Evolutionary conservation across 2,888 invertebrate genomes (phyloP), one percentile per base, ranked within the genome.

Genomic region (Pristionchus fissidentatus): DNA sequence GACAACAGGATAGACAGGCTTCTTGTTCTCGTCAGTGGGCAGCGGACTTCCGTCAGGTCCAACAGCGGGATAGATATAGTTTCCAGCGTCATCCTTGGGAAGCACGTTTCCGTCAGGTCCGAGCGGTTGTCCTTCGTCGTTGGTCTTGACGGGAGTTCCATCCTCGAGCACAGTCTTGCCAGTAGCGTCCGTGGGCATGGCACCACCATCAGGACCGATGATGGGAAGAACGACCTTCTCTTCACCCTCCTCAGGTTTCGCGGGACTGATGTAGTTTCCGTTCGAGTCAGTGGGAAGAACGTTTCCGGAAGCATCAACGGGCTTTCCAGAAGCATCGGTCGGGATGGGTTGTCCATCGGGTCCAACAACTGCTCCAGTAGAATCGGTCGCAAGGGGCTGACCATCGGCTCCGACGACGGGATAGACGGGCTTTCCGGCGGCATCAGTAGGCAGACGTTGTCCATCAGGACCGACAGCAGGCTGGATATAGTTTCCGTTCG

Each of bases 21-120:
- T 55, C n/a, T 77, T 35, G 46, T 83, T 26, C 38, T 57, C 78
- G 29, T 83, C 83, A 22, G 83, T 83, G 3, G 83, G 83, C 2
- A 83, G 77, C 13, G 73, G 73, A 22, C 52, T 55, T 73, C 83
- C 83, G 38, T 83, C 83, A 55, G 83, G 73, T 35, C 83, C 83
- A 32, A 26, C 41, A 7, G 62, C 79, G 4, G 84, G 85, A 70
- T 85, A 86, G 32, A 88, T 38, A 83, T 84, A 86, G 22, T 84
- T 83, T 41, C 90, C 90, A 22, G 83, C 8, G 26, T 35, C 77
- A 81, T 88, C 87, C 26, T 84, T 86, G 22, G 87, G 86, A 22
- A 87, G 84, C 7, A 81, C 62, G 41, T 57, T 52, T 66, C 85
- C 85, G 80, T 85, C 80, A 22, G 85, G 85, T 52, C 85, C 88